These are phyloP conservation scores for Solea solea DNA, from an alignment of 2,113 vertebrate genomes.

Conservation along the genomic window DNA sequence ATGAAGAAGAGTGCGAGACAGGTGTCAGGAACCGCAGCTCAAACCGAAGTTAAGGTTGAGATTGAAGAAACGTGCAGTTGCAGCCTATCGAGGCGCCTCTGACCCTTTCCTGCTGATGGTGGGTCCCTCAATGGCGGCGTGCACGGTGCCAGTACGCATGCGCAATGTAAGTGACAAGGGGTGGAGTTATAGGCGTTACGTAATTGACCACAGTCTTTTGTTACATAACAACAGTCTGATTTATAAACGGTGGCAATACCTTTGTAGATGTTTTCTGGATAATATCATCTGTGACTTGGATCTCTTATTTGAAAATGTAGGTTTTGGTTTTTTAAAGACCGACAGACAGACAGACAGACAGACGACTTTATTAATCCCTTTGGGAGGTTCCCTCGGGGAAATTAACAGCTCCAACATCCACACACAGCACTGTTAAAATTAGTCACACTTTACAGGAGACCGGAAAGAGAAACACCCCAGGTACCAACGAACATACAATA, in stretches of 20 bases:
- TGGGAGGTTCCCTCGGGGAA: too few species aligned
- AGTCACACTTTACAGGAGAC: too few species aligned
- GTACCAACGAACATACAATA: too few species aligned
- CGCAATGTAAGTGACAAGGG: slow-evolving; percentile 28
- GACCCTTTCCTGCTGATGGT: slow-evolving; percentile 70
- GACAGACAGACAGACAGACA: too few species aligned
- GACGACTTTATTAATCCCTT: too few species aligned
- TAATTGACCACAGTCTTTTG: slow-evolving; percentile 57
- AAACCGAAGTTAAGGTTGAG: slow-evolving; percentile 45
- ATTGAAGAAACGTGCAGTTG: slow-evolving; percentile 49
- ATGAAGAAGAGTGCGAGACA: background rate
- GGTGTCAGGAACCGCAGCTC: slow-evolving; percentile 33
- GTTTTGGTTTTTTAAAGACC: too few species aligned
- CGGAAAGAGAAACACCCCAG: too few species aligned
- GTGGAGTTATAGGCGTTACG: slow-evolving; percentile 65
- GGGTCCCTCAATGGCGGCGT: slow-evolving; percentile 79
- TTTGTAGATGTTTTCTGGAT: too few species aligned
- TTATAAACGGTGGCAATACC: slow-evolving; percentile 14
- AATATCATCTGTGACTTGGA: too few species aligned
- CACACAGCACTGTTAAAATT: too few species aligned
- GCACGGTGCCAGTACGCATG: slow-evolving; percentile 49
- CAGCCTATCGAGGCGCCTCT: slow-evolving; percentile 61
- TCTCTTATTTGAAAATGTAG: slow-evolving; percentile 8
- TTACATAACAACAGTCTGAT: slow-evolving; percentile 73
- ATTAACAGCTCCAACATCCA: too few species aligned